Evolutionary conservation across 2,797 vertebrate species (phyloP), one percentile per base, ranked within the genome.

Genomic region (Enteromius argenteus): DNA sequence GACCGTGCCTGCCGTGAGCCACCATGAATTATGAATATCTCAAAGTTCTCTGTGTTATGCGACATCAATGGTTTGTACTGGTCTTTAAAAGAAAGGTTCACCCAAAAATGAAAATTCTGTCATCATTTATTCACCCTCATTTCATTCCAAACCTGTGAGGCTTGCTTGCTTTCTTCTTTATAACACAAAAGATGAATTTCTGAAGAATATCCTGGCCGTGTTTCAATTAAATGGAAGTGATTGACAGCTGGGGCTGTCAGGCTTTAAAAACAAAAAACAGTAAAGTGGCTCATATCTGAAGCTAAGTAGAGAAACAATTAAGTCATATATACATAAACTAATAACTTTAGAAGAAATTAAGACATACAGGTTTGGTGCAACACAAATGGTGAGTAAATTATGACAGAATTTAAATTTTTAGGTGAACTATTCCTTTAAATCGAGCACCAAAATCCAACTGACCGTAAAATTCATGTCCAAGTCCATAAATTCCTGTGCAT

Each of bases 401-500:
- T n/a, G 30, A 62, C 11, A 58, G 1, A 49, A 73, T 30, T 39
- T 5, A 9, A 0, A 5, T 56, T 76, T 78, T 77, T 42, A 19
- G 13, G 2, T 30, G 13, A 78, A 78, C 8, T 37, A 32, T 39
- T 75, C 39, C 60, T 39, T 60, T 23, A 81, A 37, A 17, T 44
- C 13, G 19, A 67, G 39, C 19, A 35, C 42, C 27, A 17, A 23
- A 64, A n/a, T 51, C 19, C 42, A 49, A 64, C 35, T 79, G 79
- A 87, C 66, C 13, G 19, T 53, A 30, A n/a, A 17, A 42, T 77
- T 64, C 56, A 37, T 39, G 14, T 83, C 60, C 39, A 60, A 77
- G 73, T n/a, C 62, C 23, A 37, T 75, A 62, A 49, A 71, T 84
- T 84, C 75, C 35, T 42, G 44, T 71, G 62, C 72, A 58, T n/a